Percentiles rank a stretch among this genome's conserved stretches.
These are phyloP conservation scores for Alectura lathami DNA, from an alignment of 2,113 vertebrate species.

Conservation along the genomic window DNA sequence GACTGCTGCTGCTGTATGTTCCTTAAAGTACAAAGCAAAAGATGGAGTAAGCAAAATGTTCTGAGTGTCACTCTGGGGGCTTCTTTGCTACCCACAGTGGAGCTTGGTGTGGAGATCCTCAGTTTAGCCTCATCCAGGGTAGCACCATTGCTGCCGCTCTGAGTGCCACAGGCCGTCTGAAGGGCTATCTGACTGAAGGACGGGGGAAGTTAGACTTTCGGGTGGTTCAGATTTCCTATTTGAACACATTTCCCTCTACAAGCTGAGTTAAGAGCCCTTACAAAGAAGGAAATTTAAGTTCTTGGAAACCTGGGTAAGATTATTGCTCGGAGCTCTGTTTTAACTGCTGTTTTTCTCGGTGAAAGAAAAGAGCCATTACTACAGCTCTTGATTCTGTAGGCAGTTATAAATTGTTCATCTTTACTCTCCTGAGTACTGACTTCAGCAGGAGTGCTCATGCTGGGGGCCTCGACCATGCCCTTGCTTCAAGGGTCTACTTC, in stretches of 20 bases:
- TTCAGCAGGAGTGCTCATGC: neutral
- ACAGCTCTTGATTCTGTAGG: neutral
- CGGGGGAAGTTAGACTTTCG: neutral
- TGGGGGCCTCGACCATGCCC: neutral
- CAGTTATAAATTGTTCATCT: neutral
- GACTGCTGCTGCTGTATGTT: neutral
- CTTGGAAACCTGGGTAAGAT: neutral
- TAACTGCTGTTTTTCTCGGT: conserved; percentile 15
- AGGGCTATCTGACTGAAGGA: neutral
- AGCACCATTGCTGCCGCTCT: neutral
- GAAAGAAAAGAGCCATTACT: too few species aligned
- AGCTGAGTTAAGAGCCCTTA: neutral
- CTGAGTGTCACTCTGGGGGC: neutral
- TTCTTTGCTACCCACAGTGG: neutral
- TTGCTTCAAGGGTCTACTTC: rapidly evolving
- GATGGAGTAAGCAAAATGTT: neutral
- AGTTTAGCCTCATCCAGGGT: neutral
- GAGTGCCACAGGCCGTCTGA: neutral
- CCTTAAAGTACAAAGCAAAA: neutral
- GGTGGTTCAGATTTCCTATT: neutral
- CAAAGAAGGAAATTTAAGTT: neutral
- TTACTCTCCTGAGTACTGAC: neutral
- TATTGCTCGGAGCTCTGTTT: neutral
- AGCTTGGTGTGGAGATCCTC: neutral
- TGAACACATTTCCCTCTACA: neutral